These are phyloP conservation scores for Coptodon rendalli DNA, from an alignment of 2,113 vertebrate genomes.

Conservation along the genomic window DNA sequence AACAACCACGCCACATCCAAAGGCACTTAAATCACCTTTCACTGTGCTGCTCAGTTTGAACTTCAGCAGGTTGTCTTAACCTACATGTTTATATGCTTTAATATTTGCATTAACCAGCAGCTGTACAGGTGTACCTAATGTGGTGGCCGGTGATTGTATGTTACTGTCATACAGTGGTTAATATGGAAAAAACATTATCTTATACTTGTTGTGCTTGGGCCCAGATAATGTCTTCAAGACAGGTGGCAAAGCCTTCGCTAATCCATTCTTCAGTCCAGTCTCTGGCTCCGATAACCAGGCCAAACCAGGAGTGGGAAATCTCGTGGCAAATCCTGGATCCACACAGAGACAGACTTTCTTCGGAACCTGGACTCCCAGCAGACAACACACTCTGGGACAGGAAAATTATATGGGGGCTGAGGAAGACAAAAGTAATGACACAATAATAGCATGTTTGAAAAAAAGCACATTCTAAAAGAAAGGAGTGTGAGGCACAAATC, in stretches of 20 bases:
- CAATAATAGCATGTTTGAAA: not conserved
- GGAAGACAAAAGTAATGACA: slow-evolving; percentile 45
- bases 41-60: not conserved
- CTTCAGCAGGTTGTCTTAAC: not conserved
- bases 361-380: not conserved
- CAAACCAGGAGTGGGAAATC: slow-evolving; percentile 96
- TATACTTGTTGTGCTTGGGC: slow-evolving; percentile 81
- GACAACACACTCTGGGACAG: slow-evolving; percentile 86
- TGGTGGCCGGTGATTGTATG: not conserved
- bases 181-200: not conserved
- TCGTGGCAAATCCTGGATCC: slow-evolving; percentile 91
- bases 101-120: not conserved
- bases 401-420: slow-evolving; percentile 93
- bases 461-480: not conserved
- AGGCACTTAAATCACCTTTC: not conserved
- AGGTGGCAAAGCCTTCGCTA: slow-evolving; percentile 95
- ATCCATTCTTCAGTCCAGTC: slow-evolving; percentile 99
- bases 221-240: slow-evolving; percentile 91
- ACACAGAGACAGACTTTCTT: slow-evolving; percentile 71
- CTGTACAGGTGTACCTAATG: not conserved
- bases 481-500: not conserved
- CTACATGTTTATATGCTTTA: not conserved
- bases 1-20: not conserved
- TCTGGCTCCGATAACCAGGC: slow-evolving; percentile 87
- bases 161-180: not conserved